Base-by-base conservation (phyloP, 1,140 invertebrate genomes). In the Drosophila kepulauana region DNA sequence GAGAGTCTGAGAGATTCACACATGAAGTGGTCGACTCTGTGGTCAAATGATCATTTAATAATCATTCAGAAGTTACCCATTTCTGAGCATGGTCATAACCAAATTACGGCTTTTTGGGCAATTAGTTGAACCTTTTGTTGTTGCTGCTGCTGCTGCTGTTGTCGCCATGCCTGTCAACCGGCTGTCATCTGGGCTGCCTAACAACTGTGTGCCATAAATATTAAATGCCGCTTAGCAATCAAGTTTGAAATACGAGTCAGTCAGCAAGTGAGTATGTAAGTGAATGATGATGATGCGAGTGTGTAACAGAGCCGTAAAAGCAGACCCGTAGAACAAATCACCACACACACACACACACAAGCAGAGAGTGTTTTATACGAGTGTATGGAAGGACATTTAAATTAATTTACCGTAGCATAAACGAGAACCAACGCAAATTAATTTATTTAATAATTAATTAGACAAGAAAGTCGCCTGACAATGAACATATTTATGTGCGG, bases 391-490 rank as follows among this genome's bases (percentile, higher is more conserved):
- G 69, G 73, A 78, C 85, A 90, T 89, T 89, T 90, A 89, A 89
- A 89, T 89, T 89, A 89, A 89, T 89, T 89, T 90, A 72, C 81
- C 75, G 46, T 41, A 35, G 58, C 74, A 77, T 77, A 72, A 79
- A 77, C 69, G 74, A 25, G 20, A 73, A 73, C 64, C 74, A 59
- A 78, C 70, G 74, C 67, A 90, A 89, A 89, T 89, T 89, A 89
- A 89, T 90, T 89, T 85, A 90, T 89, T 89, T 79, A 89, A 89
- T 89, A 89, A 89, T 89, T 89, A 89, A 89, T 89, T 89, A 79
- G 78, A 72, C 85, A 90, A 89, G 85, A 86, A 89, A 89, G 66
- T 89, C 61, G 49, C 63, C 8, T 75, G 86, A 90, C 78, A 81
- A 79, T 72, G 65, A 85, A 57, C 78, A 89, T 88, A 89, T 89